Evolutionary conservation across 2,113 vertebrate species (phyloP).

Genomic region (Dicerorhinus sumatrensis): DNA sequence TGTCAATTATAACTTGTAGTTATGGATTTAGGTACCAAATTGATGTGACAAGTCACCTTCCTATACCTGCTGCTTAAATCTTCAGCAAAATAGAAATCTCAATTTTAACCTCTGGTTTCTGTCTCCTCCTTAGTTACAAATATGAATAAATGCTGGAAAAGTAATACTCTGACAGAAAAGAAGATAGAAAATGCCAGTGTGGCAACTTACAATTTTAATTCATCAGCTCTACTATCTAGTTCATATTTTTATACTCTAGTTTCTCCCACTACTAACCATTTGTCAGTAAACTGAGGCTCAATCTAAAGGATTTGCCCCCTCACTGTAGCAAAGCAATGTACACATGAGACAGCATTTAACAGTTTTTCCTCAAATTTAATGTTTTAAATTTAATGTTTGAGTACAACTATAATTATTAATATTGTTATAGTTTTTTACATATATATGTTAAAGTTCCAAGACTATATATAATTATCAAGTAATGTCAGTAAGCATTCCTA

Average conservation of each 20-base stretch:
- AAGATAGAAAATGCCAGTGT: slow-evolving; percentile 84
- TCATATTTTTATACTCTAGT: not conserved
- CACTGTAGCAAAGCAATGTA: slow-evolving; percentile 74
- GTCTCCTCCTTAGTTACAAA: slow-evolving; percentile 63
- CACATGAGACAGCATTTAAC: slow-evolving; percentile 62
- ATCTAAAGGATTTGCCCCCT: slow-evolving; percentile 49
- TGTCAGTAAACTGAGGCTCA: slow-evolving; percentile 58
- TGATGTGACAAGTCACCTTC: slow-evolving; percentile 64
- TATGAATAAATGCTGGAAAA: slow-evolving; percentile 68
- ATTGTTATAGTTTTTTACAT: slow-evolving; percentile 67
- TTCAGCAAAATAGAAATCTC: slow-evolving; percentile 39
- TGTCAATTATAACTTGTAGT: not conserved
- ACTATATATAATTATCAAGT: slow-evolving; percentile 79
- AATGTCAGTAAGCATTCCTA: slow-evolving; percentile 74
- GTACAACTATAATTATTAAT: slow-evolving; percentile 76
- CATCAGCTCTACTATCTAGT: slow-evolving; percentile 68
- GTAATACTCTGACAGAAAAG: slow-evolving; percentile 80
- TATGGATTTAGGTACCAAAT: slow-evolving; percentile 56
- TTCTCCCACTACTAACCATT: slow-evolving; percentile 59
- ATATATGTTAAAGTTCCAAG: slow-evolving; percentile 69
- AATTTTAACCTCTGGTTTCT: slow-evolving; percentile 44
- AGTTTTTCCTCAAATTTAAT: slow-evolving; percentile 79
- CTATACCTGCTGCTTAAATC: not conserved
- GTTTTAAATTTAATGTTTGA: slow-evolving; percentile 63
- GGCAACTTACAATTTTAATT: slow-evolving; percentile 73